Conservation (phyloP, 2,113 vertebrate species). For the Ictalurus punctatus region DNA sequence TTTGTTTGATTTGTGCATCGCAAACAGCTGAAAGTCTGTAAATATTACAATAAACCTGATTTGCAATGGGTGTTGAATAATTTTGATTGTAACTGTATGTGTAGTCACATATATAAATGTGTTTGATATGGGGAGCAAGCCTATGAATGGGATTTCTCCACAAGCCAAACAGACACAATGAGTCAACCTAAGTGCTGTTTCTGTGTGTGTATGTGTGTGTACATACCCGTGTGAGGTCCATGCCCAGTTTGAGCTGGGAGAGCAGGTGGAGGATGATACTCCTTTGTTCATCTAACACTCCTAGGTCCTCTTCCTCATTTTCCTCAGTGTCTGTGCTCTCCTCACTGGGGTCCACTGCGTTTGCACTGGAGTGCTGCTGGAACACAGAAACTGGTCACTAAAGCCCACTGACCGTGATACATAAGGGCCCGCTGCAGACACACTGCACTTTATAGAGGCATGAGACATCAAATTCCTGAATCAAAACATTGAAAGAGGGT, state of each 20-base stretch:
- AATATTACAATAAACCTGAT: too few relatives aligned
- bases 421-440: background rate
- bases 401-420: background rate
- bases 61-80: too few relatives aligned
- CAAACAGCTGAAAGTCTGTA: too few relatives aligned
- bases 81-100: background rate
- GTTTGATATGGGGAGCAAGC: background rate
- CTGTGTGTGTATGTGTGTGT: slow-evolving; percentile 23
- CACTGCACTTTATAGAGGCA: background rate
- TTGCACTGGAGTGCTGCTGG: slow-evolving; percentile 57
- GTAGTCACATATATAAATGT: background rate
- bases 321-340: slow-evolving; percentile 88
- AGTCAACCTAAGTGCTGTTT: background rate
- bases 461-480: background rate
- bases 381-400: slow-evolving; percentile 26
- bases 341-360: slow-evolving; percentile 77
- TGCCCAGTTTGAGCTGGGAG: slow-evolving; percentile 90
- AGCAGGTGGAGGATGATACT: slow-evolving; percentile 89
- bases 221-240: slow-evolving; percentile 87
- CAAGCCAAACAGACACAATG: background rate
- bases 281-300: slow-evolving; percentile 84
- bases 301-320: slow-evolving; percentile 82
- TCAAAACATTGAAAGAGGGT: too few relatives aligned
- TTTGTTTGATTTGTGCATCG: too few relatives aligned
- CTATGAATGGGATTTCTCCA: background rate